Base-by-base conservation (phyloP, 2,113 vertebrate species). In the Microcebus griseorufus region DNA sequence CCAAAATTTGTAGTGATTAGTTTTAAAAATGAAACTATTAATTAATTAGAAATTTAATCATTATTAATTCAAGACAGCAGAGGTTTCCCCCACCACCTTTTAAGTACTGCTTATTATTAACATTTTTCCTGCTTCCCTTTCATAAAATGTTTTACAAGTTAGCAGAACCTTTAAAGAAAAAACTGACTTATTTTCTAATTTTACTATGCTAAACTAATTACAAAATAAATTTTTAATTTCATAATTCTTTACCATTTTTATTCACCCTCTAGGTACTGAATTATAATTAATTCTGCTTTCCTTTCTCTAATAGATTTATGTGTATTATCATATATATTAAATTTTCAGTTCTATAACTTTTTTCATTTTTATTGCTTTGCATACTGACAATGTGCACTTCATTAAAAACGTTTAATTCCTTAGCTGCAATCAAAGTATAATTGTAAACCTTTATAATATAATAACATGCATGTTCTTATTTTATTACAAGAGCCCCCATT, bases 311-410 rank as follows among this genome's bases (percentile, higher is more conserved):
- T 96, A 99, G 98, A 98, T 98, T 98, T 98, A 97, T 98, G 97
- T 96, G 90, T 98, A 99, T 99, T 99, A 99, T 98, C 99, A 99
- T 98, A 98, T 98, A 99, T 99, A 99, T 99, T 99, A 99, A 98
- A 98, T 98, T 99, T 97, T 98, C 96, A 86, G 45, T 98, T 97
- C 98, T 98, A 89, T 90, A 95, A 97, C 97, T 97, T 98, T 90
- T 79, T 96, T 88, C 65, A 92, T 97, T 98, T 98, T 98, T 98
- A 98, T 98, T 98, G 96, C 97, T 98, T 98, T 98, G 78, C 95
- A 89, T 89, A 60, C 79, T 93, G 96, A 98, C 93, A 95, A 70
- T 97, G 64, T 91, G 86, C 76, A 98, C 96, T 98, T 98, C 98
- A 98, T 98, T 98, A 98, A 98, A 98, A 98, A 83, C 82, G 20